phyloP scores from a whole-genome alignment of 2,888 invertebrate species.

The Spatulosminthurus flaviceps region DNA sequence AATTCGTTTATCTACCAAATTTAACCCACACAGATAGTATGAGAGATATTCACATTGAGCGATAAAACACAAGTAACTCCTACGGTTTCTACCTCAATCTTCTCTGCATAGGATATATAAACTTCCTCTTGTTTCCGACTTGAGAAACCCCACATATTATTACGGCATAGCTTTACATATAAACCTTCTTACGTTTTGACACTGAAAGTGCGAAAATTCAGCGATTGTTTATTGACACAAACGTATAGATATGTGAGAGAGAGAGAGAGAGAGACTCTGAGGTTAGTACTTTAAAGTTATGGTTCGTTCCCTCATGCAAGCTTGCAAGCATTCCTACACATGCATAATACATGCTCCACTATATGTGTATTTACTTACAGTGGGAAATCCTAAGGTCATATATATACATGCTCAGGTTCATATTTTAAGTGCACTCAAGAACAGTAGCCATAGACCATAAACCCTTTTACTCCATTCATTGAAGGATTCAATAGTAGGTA shows the following conservation, averaged over 20 bases:
- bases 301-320: too few relatives aligned
- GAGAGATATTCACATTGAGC: too few relatives aligned
- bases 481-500: too few relatives aligned
- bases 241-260: neutral
- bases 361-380: neutral
- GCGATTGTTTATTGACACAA: conserved; percentile 2
- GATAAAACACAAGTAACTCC: neutral
- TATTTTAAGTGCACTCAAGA: too few relatives aligned
- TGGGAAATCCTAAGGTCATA: conserved; percentile 43
- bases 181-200: neutral
- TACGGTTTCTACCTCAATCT: neutral
- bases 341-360: neutral
- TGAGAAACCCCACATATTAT: neutral
- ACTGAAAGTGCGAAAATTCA: neutral
- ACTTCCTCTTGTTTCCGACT: neutral
- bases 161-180: neutral
- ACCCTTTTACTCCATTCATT: too few relatives aligned
- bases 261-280: too few relatives aligned
- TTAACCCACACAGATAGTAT: neutral
- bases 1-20: neutral
- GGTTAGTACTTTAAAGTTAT: neutral
- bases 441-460: too few relatives aligned
- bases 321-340: too few relatives aligned
- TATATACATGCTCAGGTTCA: conserved; percentile 34
- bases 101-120: too few relatives aligned